Percentiles rank a stretch among this genome's conserved stretches.
phyloP scores from a whole-genome alignment of 2,888 invertebrate genomes.

The Agriopis aurantiaria region DNA sequence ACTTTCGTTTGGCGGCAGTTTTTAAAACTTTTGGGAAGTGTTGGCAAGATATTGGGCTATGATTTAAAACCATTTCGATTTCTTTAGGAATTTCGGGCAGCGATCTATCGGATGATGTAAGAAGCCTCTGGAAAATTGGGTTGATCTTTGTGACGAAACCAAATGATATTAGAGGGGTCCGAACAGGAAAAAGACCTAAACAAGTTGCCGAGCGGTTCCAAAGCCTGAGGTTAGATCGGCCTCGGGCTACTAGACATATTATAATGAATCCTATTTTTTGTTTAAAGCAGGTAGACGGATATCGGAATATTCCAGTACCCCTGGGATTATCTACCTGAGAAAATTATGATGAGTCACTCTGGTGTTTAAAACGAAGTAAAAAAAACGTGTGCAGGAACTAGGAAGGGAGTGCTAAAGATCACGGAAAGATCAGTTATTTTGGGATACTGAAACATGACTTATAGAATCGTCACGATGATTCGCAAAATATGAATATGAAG shows the following conservation, averaged over 20 bases:
- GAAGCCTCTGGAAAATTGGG: slow-evolving; percentile 55
- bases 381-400: background rate
- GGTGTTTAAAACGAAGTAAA: slow-evolving; percentile 28
- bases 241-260: slow-evolving; percentile 35
- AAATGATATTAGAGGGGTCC: slow-evolving; percentile 19
- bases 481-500: slow-evolving; percentile 17
- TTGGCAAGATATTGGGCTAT: slow-evolving; percentile 60
- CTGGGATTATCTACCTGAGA: slow-evolving; percentile 36
- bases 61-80: slow-evolving; percentile 82
- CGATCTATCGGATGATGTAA: slow-evolving; percentile 44
- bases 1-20: slow-evolving; percentile 33
- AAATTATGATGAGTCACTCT: slow-evolving; percentile 27
- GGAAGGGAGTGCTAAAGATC: slow-evolving; percentile 14
- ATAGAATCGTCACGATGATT: slow-evolving; percentile 17
- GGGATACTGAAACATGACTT: slow-evolving; percentile 11
- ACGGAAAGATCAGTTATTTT: slow-evolving; percentile 28
- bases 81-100: slow-evolving; percentile 79
- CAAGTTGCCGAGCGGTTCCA: slow-evolving; percentile 9
- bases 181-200: slow-evolving; percentile 17
- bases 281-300: slow-evolving; percentile 37
- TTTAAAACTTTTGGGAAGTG: slow-evolving; percentile 4
- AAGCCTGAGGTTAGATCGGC: slow-evolving; percentile 30
- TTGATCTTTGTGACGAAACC: slow-evolving; percentile 37
- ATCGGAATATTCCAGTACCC: slow-evolving; percentile 31
- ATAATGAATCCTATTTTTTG: slow-evolving; percentile 34